Conservation (phyloP, 1,140 invertebrate species). For the Drosophila parvula region DNA sequence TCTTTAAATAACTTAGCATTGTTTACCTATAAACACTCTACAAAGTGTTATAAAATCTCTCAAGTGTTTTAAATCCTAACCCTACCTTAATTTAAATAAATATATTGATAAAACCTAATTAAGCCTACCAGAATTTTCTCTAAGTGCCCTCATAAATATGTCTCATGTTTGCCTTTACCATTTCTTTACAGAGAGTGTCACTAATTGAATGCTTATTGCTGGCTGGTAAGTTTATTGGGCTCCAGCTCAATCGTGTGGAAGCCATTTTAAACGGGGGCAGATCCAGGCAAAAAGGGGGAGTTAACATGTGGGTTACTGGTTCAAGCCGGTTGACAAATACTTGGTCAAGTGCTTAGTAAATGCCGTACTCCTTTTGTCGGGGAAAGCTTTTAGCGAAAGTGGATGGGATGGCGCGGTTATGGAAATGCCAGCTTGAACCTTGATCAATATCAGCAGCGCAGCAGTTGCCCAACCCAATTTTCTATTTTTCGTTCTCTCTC, state of each 20-base stretch:
- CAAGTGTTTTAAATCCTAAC: background rate
- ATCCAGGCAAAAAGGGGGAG: background rate
- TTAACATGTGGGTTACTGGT: conserved; percentile 47
- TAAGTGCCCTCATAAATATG: background rate
- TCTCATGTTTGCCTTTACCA: conserved; percentile 20
- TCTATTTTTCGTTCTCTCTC: background rate
- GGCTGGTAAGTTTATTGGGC: conserved; percentile 42
- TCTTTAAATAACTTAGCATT: background rate
- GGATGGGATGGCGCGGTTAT: conserved; percentile 29
- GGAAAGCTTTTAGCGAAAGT: conserved; percentile 51
- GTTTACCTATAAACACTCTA: background rate
- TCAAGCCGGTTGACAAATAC: conserved; percentile 43
- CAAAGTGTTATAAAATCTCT: fast-evolving
- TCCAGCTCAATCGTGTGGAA: background rate
- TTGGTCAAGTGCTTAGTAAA: conserved; percentile 50
- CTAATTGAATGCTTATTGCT: conserved; percentile 45
- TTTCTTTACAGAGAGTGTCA: conserved; percentile 39
- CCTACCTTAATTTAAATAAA: background rate
- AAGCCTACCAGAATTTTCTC: background rate
- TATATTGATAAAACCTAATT: background rate
- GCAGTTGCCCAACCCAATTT: conserved; percentile 3
- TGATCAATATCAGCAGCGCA: conserved; percentile 39
- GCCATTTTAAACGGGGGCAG: conserved; percentile 8
- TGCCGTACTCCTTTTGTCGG: conserved; percentile 31
- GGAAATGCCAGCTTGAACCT: conserved; percentile 50